phyloP scores from a whole-genome alignment of 2,888 invertebrate genomes.

The Cosmopolites sordidus region DNA sequence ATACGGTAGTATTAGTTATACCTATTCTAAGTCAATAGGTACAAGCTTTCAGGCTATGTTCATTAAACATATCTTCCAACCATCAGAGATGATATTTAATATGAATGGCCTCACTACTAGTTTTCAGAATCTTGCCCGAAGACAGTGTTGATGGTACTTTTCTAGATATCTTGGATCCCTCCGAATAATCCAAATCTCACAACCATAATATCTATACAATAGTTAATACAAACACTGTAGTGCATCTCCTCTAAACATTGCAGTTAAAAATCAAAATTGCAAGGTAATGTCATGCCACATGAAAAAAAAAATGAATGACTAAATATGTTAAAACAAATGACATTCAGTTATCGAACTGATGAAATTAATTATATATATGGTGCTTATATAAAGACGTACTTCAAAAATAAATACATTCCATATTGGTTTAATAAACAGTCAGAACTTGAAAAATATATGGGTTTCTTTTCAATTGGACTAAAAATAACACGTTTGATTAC shows the following conservation, averaged over 20 bases:
- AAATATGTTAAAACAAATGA: neutral
- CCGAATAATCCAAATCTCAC: no score
- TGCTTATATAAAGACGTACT: neutral
- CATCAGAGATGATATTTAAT: no score
- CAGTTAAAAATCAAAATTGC: constrained; percentile 5
- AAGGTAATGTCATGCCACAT: constrained; percentile 15
- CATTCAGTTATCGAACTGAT: neutral
- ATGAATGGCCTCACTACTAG: no score
- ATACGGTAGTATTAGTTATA: no score
- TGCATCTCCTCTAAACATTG: constrained; percentile 14
- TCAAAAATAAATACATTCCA: neutral
- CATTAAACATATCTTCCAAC: no score
- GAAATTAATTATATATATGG: neutral
- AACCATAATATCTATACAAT: no score
- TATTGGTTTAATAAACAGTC: constrained; percentile 1
- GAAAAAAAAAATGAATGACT: neutral
- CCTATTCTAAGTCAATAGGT: no score
- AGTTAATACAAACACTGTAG: no score
- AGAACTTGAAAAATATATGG: neutral
- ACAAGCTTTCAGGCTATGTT: no score
- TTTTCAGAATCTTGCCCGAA: no score
- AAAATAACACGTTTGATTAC: neutral
- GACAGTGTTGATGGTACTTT: no score
- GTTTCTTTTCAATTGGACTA: neutral
- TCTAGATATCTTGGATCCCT: no score